Evolutionary conservation across 2,888 invertebrate species (phyloP).

Genomic region (Xestoiulus laeticollis): DNA sequence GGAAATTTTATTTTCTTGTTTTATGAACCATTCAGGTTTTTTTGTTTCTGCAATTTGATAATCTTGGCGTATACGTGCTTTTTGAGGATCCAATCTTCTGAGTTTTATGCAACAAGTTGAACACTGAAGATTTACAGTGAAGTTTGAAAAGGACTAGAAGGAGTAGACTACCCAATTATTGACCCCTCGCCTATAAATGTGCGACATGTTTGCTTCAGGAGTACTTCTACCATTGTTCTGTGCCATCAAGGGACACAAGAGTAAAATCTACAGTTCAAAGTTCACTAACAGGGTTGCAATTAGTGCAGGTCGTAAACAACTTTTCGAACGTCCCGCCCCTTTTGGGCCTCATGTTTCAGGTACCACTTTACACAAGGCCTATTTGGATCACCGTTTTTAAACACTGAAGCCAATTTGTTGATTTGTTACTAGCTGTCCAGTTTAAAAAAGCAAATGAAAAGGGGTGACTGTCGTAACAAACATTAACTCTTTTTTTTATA

Average conservation of each 20-base stretch:
- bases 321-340: conserved; percentile 28
- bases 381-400: neutral
- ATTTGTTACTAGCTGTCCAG: neutral
- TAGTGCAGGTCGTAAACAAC: neutral
- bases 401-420: neutral
- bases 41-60: no score
- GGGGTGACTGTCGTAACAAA: neutral
- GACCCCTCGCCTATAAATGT: no score
- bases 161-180: no score
- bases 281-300: neutral
- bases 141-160: no score
- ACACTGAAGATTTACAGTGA: no score
- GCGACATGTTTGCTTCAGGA: no score
- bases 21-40: no score
- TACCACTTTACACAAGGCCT: neutral
- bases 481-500: neutral
- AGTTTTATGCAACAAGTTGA: no score
- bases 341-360: conserved; percentile 4
- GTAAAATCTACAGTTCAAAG: neutral
- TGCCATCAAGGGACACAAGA: neutral
- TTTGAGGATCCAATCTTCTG: no score
- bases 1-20: no score
- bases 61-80: no score
- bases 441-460: neutral
- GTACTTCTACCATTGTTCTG: no score